These are phyloP conservation scores for Harpagus bidentatus DNA, from an alignment of 2,113 vertebrate species.

Conservation along the genomic window DNA sequence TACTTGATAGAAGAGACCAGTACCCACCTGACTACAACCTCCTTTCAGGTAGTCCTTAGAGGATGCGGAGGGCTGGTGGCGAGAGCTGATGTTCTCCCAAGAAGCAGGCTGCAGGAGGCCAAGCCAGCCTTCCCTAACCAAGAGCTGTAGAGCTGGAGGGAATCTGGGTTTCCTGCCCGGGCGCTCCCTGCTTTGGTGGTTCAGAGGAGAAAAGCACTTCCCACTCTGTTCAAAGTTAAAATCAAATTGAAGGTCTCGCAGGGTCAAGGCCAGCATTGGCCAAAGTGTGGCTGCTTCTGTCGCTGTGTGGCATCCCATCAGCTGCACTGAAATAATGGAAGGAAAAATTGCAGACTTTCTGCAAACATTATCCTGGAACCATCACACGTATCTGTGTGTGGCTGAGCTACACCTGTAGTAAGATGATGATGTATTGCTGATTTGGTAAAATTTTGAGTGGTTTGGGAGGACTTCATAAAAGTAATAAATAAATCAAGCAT, in stretches of 20 bases:
- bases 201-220: background rate
- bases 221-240: background rate
- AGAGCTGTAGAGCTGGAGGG: background rate
- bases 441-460: background rate
- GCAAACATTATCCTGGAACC: background rate
- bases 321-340: background rate
- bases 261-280: background rate
- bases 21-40: no score
- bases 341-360: background rate
- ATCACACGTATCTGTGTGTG: background rate
- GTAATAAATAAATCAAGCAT: background rate
- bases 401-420: background rate
- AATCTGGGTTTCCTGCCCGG: background rate
- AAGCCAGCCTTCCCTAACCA: fast-evolving
- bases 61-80: no score
- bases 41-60: no score
- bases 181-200: background rate
- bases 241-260: background rate
- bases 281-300: background rate
- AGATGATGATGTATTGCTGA: background rate
- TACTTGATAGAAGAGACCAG: no score
- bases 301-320: background rate
- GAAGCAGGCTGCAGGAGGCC: background rate
- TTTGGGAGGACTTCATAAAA: background rate
- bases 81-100: background rate